Percentiles rank a stretch among this genome's conserved stretches.
Conservation (phyloP, 2,797 vertebrate genomes). For the Lates japonicus region DNA sequence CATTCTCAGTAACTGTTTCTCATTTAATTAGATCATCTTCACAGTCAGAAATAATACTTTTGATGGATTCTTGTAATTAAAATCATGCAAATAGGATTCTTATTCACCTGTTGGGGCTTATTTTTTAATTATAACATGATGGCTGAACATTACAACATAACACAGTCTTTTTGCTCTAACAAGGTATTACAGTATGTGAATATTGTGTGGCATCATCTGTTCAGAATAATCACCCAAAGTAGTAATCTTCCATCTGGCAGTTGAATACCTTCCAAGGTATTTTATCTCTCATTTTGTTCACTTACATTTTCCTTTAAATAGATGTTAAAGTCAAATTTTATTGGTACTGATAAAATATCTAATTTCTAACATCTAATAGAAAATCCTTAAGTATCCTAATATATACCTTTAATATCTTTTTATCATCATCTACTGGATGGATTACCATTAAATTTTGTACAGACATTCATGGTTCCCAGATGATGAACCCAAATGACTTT, state of each 20-base stretch:
- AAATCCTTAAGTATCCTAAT: not conserved
- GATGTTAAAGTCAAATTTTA: not conserved
- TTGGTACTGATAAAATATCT: not conserved
- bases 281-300: not conserved
- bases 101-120: conserved; percentile 20
- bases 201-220: conserved; percentile 13
- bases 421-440: too few relatives aligned
- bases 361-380: not conserved
- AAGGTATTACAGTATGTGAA: not conserved
- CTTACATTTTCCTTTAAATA: not conserved
- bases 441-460: too few relatives aligned
- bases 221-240: conserved; percentile 19
- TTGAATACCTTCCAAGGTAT: not conserved
- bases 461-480: too few relatives aligned
- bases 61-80: conserved; percentile 16
- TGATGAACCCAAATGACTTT: too few relatives aligned
- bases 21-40: not conserved
- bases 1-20: not conserved
- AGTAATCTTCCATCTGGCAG: conserved; percentile 21
- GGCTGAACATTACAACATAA: conserved; percentile 5
- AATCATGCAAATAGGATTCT: not conserved
- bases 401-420: too few relatives aligned
- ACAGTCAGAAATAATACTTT: conserved; percentile 10
- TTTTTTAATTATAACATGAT: conserved; percentile 23
- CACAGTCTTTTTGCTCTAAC: too few relatives aligned